Evolutionary conservation across 2,113 vertebrate genomes (phyloP).

Genomic region (Entomyzon cyanotis): DNA sequence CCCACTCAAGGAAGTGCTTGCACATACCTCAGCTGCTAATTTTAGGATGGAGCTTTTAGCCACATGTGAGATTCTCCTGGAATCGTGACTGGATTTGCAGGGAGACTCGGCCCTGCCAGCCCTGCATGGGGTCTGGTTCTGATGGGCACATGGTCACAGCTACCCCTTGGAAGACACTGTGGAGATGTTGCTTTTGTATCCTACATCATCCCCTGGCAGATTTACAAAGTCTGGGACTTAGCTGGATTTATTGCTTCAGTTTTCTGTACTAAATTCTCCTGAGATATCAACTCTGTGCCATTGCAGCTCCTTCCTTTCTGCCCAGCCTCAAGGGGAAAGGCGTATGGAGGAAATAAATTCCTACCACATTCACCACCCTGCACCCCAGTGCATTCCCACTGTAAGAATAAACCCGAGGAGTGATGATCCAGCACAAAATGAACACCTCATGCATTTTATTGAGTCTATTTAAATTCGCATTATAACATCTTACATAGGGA

Average conservation of each 20-base stretch:
- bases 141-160: background rate
- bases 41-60: background rate
- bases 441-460: conserved; percentile 82
- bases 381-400: background rate
- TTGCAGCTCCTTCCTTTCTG: background rate
- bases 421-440: conserved; percentile 71
- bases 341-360: background rate
- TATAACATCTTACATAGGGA: conserved; percentile 77
- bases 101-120: background rate
- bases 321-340: background rate
- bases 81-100: background rate
- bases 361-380: background rate
- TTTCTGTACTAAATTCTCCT: background rate
- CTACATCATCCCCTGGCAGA: background rate
- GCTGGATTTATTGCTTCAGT: background rate
- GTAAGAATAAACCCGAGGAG: conserved; percentile 43
- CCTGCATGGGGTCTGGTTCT: accelerated
- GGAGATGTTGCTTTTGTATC: background rate
- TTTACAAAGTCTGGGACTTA: background rate
- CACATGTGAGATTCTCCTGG: background rate
- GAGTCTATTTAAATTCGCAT: conserved; percentile 73
- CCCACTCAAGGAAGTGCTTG: background rate
- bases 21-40: background rate
- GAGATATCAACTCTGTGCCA: background rate
- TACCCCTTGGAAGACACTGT: background rate